phyloP scores from a whole-genome alignment of 2,888 invertebrate species.

The Mellilla xanthometata region DNA sequence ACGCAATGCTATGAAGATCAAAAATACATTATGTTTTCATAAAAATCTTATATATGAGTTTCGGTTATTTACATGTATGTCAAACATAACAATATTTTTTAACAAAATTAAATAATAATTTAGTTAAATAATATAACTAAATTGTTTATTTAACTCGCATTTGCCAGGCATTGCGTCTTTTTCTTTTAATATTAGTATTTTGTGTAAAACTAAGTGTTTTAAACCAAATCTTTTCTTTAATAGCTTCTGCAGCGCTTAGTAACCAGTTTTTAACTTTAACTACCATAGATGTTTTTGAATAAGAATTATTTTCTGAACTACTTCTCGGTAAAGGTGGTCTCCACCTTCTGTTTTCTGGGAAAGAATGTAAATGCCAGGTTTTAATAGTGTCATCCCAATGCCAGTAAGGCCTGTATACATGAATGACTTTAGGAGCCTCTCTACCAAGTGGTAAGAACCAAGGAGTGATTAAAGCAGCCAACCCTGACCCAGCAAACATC shows the following conservation, averaged over 20 bases:
- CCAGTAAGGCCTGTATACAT: slow-evolving; percentile 76
- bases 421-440: slow-evolving; percentile 62
- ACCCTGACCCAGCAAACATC: slow-evolving; percentile 84
- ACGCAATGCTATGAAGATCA: too few relatives aligned
- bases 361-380: slow-evolving; percentile 72
- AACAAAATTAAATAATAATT: too few relatives aligned
- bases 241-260: slow-evolving; percentile 39
- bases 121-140: too few relatives aligned
- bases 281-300: slow-evolving; percentile 42
- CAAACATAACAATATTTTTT: too few relatives aligned
- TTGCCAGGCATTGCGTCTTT: slow-evolving; percentile 58
- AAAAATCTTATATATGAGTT: too few relatives aligned
- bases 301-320: slow-evolving; percentile 31
- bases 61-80: too few relatives aligned
- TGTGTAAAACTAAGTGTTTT: slow-evolving; percentile 13
- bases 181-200: slow-evolving; percentile 52
- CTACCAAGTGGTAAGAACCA: slow-evolving; percentile 82
- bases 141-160: slow-evolving; percentile 49
- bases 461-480: slow-evolving; percentile 84
- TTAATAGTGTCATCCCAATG: slow-evolving; percentile 82
- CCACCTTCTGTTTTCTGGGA: slow-evolving; percentile 56
- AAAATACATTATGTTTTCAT: too few relatives aligned
- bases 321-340: slow-evolving; percentile 39
- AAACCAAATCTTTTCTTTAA: slow-evolving; percentile 36
- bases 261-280: slow-evolving; percentile 55